Conservation (phyloP, 2,797 vertebrate genomes). For the Smutsia gigantea region DNA sequence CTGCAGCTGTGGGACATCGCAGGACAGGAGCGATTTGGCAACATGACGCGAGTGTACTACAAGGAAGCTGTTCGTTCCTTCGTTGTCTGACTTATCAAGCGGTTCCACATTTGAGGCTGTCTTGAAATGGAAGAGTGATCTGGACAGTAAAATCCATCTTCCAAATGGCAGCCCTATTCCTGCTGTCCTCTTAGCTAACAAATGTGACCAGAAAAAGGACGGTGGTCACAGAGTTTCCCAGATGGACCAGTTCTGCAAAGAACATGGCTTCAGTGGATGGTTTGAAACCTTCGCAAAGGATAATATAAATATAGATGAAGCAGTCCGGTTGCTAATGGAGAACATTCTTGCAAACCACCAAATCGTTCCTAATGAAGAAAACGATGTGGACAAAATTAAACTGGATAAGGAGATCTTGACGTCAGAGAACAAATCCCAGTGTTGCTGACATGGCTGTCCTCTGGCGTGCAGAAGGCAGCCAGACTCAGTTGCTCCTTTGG, state of each 20-base stretch:
- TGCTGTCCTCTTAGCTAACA: constrained; percentile 97
- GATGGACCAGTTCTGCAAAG: constrained; percentile 98
- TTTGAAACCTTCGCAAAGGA: constrained; percentile 99
- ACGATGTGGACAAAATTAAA: constrained; percentile 92
- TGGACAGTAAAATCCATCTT: constrained; percentile 98
- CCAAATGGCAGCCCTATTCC: constrained; percentile 95
- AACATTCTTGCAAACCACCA: constrained; percentile 95
- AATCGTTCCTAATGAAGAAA: constrained; percentile 93
- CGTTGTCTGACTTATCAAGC: constrained; percentile 95
- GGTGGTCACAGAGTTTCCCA: constrained; percentile 87
- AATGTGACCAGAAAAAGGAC: constrained; percentile 96
- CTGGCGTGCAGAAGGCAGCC: fast-evolving
- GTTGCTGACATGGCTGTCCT: constrained; percentile 89
- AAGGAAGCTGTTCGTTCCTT: constrained; percentile 98
- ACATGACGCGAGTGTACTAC: constrained; percentile 99
- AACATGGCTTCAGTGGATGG: constrained; percentile 96
- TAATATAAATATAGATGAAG: constrained; percentile 97
- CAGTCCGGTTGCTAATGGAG: constrained; percentile 96
- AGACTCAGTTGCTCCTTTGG: not conserved
- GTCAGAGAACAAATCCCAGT: constrained; percentile 94
- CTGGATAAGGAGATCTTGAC: constrained; percentile 90
- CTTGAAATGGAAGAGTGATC: constrained; percentile 97
- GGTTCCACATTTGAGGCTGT: constrained; percentile 97
- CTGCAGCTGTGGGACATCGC: too few species aligned
- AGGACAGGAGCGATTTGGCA: constrained; percentile 99